phyloP scores from a whole-genome alignment of 1,140 invertebrate species.

The Apis dorsata region DNA sequence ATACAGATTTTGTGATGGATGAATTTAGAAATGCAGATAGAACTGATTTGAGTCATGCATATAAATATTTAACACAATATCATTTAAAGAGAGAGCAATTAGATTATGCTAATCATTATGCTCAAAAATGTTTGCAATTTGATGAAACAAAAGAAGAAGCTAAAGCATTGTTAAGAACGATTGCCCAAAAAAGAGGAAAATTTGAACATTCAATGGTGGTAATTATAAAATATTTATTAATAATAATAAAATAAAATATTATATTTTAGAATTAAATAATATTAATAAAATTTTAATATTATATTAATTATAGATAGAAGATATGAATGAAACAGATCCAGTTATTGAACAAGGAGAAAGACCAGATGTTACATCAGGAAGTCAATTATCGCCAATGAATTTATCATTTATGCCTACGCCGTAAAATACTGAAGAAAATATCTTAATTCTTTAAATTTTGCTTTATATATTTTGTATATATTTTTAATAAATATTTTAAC shows the following conservation, averaged over 20 bases:
- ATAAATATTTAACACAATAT: slow-evolving; percentile 94
- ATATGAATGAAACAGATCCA: slow-evolving; percentile 78
- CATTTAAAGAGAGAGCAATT: slow-evolving; percentile 90
- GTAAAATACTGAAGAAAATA: slow-evolving; percentile 18
- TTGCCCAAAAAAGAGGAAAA: slow-evolving; percentile 84
- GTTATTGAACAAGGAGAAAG: slow-evolving; percentile 68
- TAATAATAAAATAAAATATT: neutral
- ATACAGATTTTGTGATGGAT: slow-evolving; percentile 93
- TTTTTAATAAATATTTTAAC: slow-evolving; percentile 31
- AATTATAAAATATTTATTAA: slow-evolving; percentile 50
- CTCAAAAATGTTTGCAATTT: slow-evolving; percentile 95
- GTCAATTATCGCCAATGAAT: slow-evolving; percentile 78
- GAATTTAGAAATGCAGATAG: slow-evolving; percentile 86
- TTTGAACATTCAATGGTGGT: slow-evolving; percentile 80
- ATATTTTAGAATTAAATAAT: neutral
- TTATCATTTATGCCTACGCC: slow-evolving; percentile 75
- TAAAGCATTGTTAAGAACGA: slow-evolving; percentile 91
- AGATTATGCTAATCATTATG: slow-evolving; percentile 93
- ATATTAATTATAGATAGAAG: slow-evolving; percentile 71
- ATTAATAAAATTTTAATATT: slow-evolving; percentile 10
- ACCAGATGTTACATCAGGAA: slow-evolving; percentile 66
- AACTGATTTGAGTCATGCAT: slow-evolving; percentile 90
- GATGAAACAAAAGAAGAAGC: slow-evolving; percentile 95
- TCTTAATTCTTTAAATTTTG: neutral
- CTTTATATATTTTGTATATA: slow-evolving; percentile 36